Percentiles rank a stretch among this genome's conserved stretches.
phyloP scores from a whole-genome alignment of 37 sponge, comb jelly and placozoan genomes.

The Corticium candelabrum region DNA sequence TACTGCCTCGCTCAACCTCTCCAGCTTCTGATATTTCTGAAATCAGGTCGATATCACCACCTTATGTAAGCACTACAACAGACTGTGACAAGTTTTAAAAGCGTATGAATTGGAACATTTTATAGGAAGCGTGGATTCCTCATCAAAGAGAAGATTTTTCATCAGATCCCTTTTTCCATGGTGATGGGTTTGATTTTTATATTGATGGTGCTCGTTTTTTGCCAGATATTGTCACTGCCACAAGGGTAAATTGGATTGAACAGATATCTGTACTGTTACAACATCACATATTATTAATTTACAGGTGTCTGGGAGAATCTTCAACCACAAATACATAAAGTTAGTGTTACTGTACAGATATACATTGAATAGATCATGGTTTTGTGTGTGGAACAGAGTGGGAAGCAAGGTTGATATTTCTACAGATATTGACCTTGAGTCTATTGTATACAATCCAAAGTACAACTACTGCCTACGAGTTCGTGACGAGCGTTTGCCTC shows the following conservation, averaged over 20 bases:
- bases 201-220: conserved; percentile 9
- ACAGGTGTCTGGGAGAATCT: not conserved
- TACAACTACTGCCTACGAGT: not conserved
- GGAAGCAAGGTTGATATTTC: not conserved
- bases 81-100: too few species aligned
- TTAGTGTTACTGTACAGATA: not conserved
- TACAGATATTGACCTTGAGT: not conserved
- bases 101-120: too few species aligned
- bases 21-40: too few species aligned
- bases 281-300: too few species aligned
- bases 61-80: too few species aligned
- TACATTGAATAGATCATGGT: not conserved
- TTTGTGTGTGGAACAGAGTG: not conserved
- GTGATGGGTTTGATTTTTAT: not conserved
- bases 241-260: conserved; percentile 8
- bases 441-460: not conserved
- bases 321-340: not conserved
- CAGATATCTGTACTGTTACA: too few species aligned
- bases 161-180: not conserved
- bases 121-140: not conserved
- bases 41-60: too few species aligned
- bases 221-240: conserved; percentile 13
- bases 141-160: not conserved
- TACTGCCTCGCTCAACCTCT: too few species aligned
- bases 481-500: not conserved